Evolutionary conservation across 2,797 vertebrate genomes (phyloP).

Genomic region (Alcedo quadribrachys): DNA sequence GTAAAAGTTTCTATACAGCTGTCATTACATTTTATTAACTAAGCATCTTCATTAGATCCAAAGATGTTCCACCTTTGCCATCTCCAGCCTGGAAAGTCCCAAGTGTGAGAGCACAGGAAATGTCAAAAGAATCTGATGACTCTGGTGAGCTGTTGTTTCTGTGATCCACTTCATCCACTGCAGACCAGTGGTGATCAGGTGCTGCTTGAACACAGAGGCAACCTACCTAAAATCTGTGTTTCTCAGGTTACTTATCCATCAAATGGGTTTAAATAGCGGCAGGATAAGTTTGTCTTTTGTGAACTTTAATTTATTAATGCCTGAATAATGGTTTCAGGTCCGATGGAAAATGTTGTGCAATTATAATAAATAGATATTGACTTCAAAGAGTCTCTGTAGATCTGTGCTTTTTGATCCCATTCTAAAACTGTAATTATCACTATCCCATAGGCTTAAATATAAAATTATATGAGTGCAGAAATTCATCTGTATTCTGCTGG

Average conservation of each 20-base stretch:
- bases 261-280: conserved; percentile 16
- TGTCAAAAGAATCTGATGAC: not conserved
- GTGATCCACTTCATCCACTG: not conserved
- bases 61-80: not conserved
- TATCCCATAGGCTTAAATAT: conserved; percentile 61
- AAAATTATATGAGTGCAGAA: conserved; percentile 1
- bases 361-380: conserved; percentile 67
- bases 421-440: conserved; percentile 62
- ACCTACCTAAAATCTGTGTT: not conserved
- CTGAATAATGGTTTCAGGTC: conserved; percentile 51
- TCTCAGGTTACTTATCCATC: not conserved
- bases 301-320: conserved; percentile 48
- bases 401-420: conserved; percentile 63
- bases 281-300: not conserved
- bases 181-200: not conserved
- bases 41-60: not conserved
- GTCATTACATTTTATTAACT: not conserved
- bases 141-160: not conserved
- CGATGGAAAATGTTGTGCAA: conserved; percentile 50
- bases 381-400: conserved; percentile 63
- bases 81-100: not conserved
- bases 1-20: not conserved
- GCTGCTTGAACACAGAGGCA: not conserved
- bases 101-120: not conserved
- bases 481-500: conserved; percentile 35